Percentiles rank a stretch among this genome's conserved stretches.
These are phyloP conservation scores for Hydropsyche tenuis DNA, from an alignment of 1,140 invertebrate species.

Conservation along the genomic window DNA sequence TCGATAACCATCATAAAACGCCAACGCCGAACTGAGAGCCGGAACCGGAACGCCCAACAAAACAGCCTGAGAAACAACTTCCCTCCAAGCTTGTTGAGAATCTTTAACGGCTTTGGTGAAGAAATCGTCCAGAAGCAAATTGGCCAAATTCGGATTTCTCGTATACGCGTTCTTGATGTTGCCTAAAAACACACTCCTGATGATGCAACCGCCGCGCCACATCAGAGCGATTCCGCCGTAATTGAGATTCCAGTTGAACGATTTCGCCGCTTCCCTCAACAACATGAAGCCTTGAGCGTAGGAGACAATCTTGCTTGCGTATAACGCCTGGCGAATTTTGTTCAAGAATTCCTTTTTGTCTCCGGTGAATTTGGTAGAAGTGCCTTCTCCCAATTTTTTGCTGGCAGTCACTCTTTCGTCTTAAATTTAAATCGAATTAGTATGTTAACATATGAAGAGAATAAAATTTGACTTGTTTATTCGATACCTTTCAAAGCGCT, in stretches of 20 bases:
- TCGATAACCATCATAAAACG: slow-evolving; percentile 97
- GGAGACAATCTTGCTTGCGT: slow-evolving; percentile 98
- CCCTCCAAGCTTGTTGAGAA: slow-evolving; percentile 77
- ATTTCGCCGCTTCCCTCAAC: slow-evolving; percentile 89
- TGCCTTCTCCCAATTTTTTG: slow-evolving; percentile 75
- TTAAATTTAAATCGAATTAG: slow-evolving; percentile 48
- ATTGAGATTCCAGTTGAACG: slow-evolving; percentile 93
- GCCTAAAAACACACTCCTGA: slow-evolving; percentile 93
- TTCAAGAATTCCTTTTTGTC: slow-evolving; percentile 85
- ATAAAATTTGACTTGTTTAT: background rate
- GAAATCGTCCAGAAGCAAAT: slow-evolving; percentile 94
- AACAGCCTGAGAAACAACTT: slow-evolving; percentile 70
- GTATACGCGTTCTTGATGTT: slow-evolving; percentile 97
- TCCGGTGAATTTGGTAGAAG: slow-evolving; percentile 64
- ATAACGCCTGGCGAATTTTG: slow-evolving; percentile 81
- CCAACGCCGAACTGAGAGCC: slow-evolving; percentile 88
- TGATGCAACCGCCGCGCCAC: slow-evolving; percentile 99
- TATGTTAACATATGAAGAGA: background rate
- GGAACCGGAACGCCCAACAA: slow-evolving; percentile 90
- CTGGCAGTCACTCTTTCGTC: slow-evolving; percentile 85
- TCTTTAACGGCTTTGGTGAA: slow-evolving; percentile 85
- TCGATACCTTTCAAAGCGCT: slow-evolving; percentile 77
- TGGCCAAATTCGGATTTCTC: slow-evolving; percentile 86
- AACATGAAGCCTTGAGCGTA: slow-evolving; percentile 99
- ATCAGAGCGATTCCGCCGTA: slow-evolving; percentile 98